Conservation (phyloP, 2,797 vertebrate species). For the Gorsachius magnificus region DNA sequence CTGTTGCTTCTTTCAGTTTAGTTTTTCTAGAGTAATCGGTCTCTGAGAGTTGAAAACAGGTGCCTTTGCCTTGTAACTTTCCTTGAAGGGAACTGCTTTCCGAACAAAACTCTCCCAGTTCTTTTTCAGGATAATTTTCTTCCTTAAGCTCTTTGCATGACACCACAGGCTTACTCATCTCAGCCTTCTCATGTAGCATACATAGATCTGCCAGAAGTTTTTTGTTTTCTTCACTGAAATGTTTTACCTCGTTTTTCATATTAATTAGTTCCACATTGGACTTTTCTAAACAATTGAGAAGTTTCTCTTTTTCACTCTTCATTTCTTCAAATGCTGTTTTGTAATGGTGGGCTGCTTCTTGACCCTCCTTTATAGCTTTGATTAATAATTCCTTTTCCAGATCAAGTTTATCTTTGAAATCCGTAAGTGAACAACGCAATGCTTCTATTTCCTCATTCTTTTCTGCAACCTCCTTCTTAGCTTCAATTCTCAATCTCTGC, state of each 20-base stretch:
- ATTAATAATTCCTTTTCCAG: slow-evolving; percentile 50
- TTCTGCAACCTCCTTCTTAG: slow-evolving; percentile 52
- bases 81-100: slow-evolving; percentile 32
- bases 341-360: slow-evolving; percentile 49
- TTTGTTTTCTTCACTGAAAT: slow-evolving; percentile 62
- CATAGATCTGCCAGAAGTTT: slow-evolving; percentile 34
- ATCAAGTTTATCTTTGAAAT: slow-evolving; percentile 57
- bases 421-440: slow-evolving; percentile 40
- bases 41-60: not conserved
- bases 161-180: not conserved
- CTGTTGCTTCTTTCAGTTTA: slow-evolving; percentile 65
- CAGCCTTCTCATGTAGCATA: not conserved
- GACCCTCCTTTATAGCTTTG: slow-evolving; percentile 2
- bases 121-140: not conserved
- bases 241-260: slow-evolving; percentile 61
- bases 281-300: slow-evolving; percentile 46
- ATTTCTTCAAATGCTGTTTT: slow-evolving; percentile 69
- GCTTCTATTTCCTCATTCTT: slow-evolving; percentile 70
- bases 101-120: not conserved
- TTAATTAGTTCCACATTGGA: slow-evolving; percentile 63
- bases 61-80: slow-evolving; percentile 47
- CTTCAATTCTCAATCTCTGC: slow-evolving; percentile 49
- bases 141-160: not conserved
- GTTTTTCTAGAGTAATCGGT: slow-evolving; percentile 63
- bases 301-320: slow-evolving; percentile 72